These are phyloP conservation scores for Cuculus canorus DNA, from an alignment of 2,797 vertebrate genomes.

Conservation along the genomic window DNA sequence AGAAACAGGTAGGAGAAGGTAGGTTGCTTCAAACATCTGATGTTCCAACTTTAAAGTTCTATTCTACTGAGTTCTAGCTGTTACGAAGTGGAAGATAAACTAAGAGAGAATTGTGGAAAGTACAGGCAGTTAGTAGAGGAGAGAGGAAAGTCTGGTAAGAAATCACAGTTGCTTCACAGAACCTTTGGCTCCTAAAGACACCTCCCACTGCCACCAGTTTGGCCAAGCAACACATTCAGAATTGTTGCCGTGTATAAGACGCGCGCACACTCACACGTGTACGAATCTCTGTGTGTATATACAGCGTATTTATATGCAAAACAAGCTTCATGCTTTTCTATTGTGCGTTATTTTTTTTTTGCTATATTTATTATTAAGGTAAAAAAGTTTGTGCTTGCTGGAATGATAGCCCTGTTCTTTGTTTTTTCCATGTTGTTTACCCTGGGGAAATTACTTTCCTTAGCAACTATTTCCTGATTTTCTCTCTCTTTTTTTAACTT, in stretches of 20 bases:
- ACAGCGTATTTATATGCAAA: background rate
- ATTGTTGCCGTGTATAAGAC: rapidly evolving
- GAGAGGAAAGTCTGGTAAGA: background rate
- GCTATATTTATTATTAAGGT: background rate
- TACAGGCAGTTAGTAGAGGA: background rate
- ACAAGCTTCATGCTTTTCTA: background rate
- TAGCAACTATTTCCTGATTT: too few species aligned
- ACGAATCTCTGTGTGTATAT: rapidly evolving
- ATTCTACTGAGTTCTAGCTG: background rate
- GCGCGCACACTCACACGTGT: background rate
- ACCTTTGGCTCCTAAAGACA: background rate
- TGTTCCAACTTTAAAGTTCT: background rate
- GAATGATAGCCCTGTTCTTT: background rate
- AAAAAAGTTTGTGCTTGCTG: background rate
- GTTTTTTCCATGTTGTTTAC: background rate
- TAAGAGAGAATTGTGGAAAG: background rate
- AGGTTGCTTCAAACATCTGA: background rate
- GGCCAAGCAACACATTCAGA: background rate
- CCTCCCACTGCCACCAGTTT: background rate
- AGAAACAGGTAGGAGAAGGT: background rate
- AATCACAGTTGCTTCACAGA: background rate
- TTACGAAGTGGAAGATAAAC: background rate
- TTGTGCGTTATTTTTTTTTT: background rate
- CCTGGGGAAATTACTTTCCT: background rate
- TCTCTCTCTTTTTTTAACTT: too few species aligned